These are phyloP conservation scores for Trichopria drosophilae DNA, from an alignment of 2,888 invertebrate genomes.

Conservation along the genomic window DNA sequence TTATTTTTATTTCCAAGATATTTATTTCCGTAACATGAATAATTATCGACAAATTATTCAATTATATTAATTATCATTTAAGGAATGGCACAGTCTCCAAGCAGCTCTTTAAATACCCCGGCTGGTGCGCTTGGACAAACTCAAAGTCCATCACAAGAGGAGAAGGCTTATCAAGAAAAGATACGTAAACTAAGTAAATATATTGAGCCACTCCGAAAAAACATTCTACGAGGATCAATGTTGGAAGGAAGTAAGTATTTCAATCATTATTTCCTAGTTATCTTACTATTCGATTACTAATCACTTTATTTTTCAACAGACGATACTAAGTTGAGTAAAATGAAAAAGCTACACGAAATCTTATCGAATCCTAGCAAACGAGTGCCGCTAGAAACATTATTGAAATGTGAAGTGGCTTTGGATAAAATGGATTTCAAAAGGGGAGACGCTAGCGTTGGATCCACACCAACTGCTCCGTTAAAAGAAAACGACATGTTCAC, in stretches of 20 bases:
- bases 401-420: conserved; percentile 91
- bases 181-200: conserved; percentile 91
- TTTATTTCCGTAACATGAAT: no score
- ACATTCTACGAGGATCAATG: conserved; percentile 81
- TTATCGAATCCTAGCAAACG: conserved; percentile 76
- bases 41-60: no score
- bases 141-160: conserved; percentile 64
- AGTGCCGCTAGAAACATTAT: conserved; percentile 78
- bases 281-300: conserved; percentile 12
- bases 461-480: conserved; percentile 59
- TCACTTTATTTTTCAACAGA: no score
- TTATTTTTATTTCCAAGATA: no score
- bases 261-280: conserved; percentile 1
- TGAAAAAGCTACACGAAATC: conserved; percentile 92
- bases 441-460: conserved; percentile 66
- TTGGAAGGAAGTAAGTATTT: conserved; percentile 66
- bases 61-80: no score
- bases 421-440: conserved; percentile 80
- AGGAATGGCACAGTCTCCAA: conserved; percentile 78
- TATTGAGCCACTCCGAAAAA: conserved; percentile 86
- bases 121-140: conserved; percentile 60
- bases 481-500: conserved; percentile 79
- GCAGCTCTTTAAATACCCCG: conserved; percentile 82
- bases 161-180: conserved; percentile 89
- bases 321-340: conserved; percentile 87